Evolutionary conservation across 2,888 invertebrate genomes (phyloP).

Genomic region (Ephialtes manifestator): DNA sequence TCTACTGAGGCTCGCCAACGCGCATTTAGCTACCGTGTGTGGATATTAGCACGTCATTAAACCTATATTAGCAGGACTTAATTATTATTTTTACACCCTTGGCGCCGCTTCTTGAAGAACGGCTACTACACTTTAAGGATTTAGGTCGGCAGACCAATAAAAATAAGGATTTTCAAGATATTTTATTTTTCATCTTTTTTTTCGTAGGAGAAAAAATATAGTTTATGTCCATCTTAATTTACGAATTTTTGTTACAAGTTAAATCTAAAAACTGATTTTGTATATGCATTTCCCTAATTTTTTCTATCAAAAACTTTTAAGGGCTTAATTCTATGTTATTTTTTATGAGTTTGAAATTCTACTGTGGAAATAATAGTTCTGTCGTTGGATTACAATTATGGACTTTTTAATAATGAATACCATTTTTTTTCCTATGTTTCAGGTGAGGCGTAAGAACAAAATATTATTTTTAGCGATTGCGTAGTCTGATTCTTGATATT

Average conservation of each 20-base stretch:
- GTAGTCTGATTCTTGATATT: conserved; percentile 17
- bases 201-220: neutral
- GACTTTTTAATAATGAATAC: conserved; percentile 49
- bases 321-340: neutral
- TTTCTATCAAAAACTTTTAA: neutral
- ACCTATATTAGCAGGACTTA: conserved; percentile 67
- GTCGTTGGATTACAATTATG: conserved; percentile 6
- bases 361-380: neutral
- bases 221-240: neutral
- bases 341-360: neutral
- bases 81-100: conserved; percentile 47
- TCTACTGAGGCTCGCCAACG: conserved; percentile 1
- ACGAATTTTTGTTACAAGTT: neutral
- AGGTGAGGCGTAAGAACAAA: conserved; percentile 75
- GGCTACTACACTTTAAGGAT: neutral
- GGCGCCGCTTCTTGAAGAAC: neutral
- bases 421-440: conserved; percentile 75
- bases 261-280: neutral
- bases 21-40: conserved; percentile 40
- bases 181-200: neutral
- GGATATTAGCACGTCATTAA: conserved; percentile 74
- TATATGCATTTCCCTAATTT: neutral
- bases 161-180: neutral
- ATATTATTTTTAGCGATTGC: neutral
- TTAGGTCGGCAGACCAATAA: conserved; percentile 16